phyloP scores from a whole-genome alignment of 2,888 invertebrate species.

The Dasypogon diadema region DNA sequence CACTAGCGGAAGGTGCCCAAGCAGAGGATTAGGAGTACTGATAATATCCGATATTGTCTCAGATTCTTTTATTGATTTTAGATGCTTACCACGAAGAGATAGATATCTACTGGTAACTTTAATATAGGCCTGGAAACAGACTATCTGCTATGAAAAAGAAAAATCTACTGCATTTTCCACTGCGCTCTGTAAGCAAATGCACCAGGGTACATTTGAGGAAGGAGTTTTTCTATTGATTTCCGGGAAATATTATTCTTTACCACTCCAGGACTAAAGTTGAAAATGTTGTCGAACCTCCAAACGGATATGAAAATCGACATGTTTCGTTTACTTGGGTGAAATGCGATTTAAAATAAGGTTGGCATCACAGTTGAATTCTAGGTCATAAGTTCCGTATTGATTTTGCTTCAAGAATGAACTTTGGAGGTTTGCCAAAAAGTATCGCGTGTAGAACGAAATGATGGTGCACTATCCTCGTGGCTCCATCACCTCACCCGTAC shows the following conservation, averaged over 20 bases:
- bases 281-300: no score
- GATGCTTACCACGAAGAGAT: neutral
- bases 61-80: conserved; percentile 40
- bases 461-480: conserved; percentile 32
- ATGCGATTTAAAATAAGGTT: neutral
- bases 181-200: no score
- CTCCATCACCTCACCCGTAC: neutral
- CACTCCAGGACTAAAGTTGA: no score
- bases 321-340: no score
- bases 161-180: no score
- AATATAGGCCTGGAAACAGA: no score
- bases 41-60: conserved; percentile 9
- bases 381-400: conserved; percentile 45
- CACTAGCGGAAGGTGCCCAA: conserved; percentile 31
- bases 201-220: no score
- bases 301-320: no score
- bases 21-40: conserved; percentile 27
- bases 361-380: neutral
- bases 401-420: conserved; percentile 46
- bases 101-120: conserved; percentile 8
- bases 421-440: conserved; percentile 50
- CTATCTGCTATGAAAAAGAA: no score
- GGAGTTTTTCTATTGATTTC: no score
- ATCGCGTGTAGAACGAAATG: conserved; percentile 29
- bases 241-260: no score